phyloP scores from a whole-genome alignment of 2,113 vertebrate genomes.

The Pelvicachromis taeniatus region DNA sequence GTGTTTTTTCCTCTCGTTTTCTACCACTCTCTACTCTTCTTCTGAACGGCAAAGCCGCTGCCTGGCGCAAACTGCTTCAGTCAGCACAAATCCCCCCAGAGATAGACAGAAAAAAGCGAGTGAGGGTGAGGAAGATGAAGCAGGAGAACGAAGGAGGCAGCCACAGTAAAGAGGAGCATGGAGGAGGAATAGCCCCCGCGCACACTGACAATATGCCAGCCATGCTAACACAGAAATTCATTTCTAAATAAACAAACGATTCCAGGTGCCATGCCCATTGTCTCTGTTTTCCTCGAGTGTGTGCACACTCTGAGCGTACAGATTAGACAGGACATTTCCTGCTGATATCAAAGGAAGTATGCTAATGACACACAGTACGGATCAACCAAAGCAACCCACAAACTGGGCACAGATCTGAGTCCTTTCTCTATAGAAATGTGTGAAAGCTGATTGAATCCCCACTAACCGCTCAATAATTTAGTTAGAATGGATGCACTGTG shows the following conservation, averaged over 20 bases:
- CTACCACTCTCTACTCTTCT: constrained; percentile 35
- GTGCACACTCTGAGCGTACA: constrained; percentile 2
- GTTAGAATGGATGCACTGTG: constrained; percentile 4
- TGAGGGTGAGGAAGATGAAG: constrained; percentile 26
- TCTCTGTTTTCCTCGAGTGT: background rate
- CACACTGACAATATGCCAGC: background rate
- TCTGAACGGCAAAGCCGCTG: constrained; percentile 23
- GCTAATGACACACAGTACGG: constrained; percentile 13
- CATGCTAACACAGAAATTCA: background rate
- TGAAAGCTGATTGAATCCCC: constrained; percentile 11
- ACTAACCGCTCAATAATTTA: constrained; percentile 48
- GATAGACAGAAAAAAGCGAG: constrained; percentile 47
- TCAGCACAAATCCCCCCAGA: constrained; percentile 70
- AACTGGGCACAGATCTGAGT: constrained; percentile 2
- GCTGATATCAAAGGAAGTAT: constrained; percentile 40
- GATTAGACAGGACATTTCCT: constrained; percentile 13
- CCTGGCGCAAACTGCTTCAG: constrained; percentile 66
- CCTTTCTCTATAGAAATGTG: background rate
- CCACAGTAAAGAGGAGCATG: background rate
- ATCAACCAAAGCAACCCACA: background rate
- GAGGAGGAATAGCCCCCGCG: background rate
- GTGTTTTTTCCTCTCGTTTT: background rate
- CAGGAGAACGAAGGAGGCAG: background rate
- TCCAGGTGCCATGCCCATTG: constrained; percentile 13
- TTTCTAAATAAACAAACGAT: constrained; percentile 15